A percentile compares a stretch with the other conserved stretches of the same genome.
Conservation (phyloP, 2,113 vertebrate genomes). For the Ailuropoda melanoleuca region DNA sequence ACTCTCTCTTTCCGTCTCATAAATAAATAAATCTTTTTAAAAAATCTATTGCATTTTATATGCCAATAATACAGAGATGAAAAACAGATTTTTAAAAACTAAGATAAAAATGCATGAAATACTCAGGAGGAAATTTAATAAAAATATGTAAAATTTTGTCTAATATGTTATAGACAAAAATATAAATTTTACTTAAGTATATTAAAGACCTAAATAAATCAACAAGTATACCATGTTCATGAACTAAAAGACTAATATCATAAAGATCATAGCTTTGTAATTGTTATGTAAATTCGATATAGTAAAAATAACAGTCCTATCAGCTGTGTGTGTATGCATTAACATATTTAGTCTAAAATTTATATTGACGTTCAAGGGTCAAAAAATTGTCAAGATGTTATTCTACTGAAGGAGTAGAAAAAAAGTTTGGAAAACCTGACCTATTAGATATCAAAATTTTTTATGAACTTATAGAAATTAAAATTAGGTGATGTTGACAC, state of each 20-base stretch:
- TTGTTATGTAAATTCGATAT: background rate
- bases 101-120: conserved; percentile 22
- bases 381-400: background rate
- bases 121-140: background rate
- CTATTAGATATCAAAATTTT: background rate
- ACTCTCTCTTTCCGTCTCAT: too few species aligned
- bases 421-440: background rate
- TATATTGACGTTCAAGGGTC: background rate
- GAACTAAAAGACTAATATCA: conserved; percentile 15
- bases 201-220: conserved; percentile 38
- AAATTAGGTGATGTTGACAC: background rate
- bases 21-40: background rate
- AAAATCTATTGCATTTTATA: conserved; percentile 22
- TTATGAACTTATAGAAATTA: background rate
- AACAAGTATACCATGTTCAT: background rate
- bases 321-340: background rate
- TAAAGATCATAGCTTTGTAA: background rate
- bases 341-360: conserved; percentile 2
- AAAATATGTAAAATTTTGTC: background rate
- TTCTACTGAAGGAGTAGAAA: background rate
- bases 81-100: background rate
- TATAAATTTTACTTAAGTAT: background rate
- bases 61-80: background rate
- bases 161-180: conserved; percentile 4
- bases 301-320: background rate